These are phyloP conservation scores for Brenthis hecate DNA, from an alignment of 2,888 invertebrate genomes.

Conservation along the genomic window DNA sequence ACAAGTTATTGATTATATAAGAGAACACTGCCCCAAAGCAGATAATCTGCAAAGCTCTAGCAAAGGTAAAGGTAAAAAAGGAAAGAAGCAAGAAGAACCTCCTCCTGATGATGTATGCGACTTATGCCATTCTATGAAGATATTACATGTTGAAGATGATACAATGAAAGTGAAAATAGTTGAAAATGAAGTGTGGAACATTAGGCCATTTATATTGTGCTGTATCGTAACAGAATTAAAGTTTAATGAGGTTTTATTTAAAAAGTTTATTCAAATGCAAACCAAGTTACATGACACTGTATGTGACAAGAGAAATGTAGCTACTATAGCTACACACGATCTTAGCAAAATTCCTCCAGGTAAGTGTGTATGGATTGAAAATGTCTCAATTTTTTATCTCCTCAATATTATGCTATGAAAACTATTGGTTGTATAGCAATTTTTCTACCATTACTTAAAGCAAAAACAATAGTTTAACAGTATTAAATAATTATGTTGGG, in stretches of 20 bases:
- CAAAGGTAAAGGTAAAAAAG: constrained; percentile 66
- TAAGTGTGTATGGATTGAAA: constrained; percentile 47
- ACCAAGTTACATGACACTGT: constrained; percentile 88
- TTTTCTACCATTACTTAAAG: too few relatives aligned
- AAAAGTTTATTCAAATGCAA: constrained; percentile 90
- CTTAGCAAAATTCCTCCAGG: constrained; percentile 83
- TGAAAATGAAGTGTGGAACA: constrained; percentile 80
- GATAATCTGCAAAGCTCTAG: constrained; percentile 54
- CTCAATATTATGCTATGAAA: too few relatives aligned
- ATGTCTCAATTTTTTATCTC: too few relatives aligned
- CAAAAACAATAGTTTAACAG: too few relatives aligned
- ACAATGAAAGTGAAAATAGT: constrained; percentile 76
- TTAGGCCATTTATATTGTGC: constrained; percentile 88
- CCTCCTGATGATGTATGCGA: constrained; percentile 57
- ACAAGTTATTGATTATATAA: constrained; percentile 89
- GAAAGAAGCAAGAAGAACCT: constrained; percentile 67
- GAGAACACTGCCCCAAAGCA: constrained; percentile 83
- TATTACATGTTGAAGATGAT: constrained; percentile 77
- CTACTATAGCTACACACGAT: constrained; percentile 94
- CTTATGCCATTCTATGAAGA: constrained; percentile 67
- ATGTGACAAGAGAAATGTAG: constrained; percentile 89
- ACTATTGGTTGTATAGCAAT: too few relatives aligned
- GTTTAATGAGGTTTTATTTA: constrained; percentile 85
- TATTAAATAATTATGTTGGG: too few relatives aligned
- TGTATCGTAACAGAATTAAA: constrained; percentile 86